Evolutionary conservation across 2,888 invertebrate genomes (phyloP).

Genomic region (Tridacna gigas): DNA sequence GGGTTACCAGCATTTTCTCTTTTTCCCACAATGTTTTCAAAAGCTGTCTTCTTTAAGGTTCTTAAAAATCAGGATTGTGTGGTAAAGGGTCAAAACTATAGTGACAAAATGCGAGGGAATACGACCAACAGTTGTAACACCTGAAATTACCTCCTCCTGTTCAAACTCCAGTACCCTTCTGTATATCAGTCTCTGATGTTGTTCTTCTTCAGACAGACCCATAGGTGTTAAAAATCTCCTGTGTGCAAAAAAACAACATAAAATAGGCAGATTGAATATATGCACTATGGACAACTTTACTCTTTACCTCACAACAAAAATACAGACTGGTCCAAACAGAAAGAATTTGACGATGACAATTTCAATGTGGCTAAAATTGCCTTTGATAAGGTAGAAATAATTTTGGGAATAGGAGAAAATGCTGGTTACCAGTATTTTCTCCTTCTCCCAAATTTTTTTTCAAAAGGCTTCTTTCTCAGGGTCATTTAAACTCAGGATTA

Average conservation of each 20-base stretch:
- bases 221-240: constrained; percentile 78
- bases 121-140: not conserved
- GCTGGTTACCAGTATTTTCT: not conserved
- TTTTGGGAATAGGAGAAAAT: constrained; percentile 2
- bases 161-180: constrained; percentile 81
- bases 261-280: no score
- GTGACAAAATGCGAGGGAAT: not conserved
- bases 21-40: not conserved
- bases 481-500: no score
- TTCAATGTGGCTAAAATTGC: no score
- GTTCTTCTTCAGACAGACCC: constrained; percentile 80
- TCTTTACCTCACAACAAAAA: no score
- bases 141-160: constrained; percentile 70
- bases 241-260: not conserved
- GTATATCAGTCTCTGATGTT: constrained; percentile 79
- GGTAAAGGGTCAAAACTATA: constrained; percentile 15
- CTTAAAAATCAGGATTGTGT: not conserved
- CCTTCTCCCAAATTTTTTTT: not conserved
- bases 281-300: no score
- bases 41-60: not conserved
- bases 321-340: no score
- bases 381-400: not conserved
- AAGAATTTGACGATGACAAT: no score
- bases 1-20: not conserved
- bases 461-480: no score